A percentile compares a stretch with the other conserved stretches of the same genome.
These are phyloP conservation scores for Graptemys geographica DNA, from an alignment of 2,797 vertebrate species.

Conservation along the genomic window DNA sequence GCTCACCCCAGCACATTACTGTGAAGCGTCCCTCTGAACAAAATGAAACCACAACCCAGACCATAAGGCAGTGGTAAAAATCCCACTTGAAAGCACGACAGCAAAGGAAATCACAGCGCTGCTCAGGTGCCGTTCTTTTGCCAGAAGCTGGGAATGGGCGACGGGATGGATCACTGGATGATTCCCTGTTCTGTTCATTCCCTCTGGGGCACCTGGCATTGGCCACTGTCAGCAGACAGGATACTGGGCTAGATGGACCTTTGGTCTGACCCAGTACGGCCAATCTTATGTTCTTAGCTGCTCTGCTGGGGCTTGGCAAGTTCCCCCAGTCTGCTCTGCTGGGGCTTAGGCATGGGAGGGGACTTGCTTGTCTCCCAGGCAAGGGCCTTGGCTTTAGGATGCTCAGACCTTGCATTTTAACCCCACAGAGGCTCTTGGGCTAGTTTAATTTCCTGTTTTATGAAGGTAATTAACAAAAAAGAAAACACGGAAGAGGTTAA, in stretches of 20 bases:
- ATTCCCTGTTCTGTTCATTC: no score
- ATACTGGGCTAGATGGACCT: no score
- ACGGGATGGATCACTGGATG: no score
- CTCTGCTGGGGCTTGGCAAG: neutral
- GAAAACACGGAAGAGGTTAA: neutral
- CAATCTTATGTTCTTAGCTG: rapidly evolving
- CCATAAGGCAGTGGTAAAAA: neutral
- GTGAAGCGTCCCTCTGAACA: neutral
- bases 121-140: neutral
- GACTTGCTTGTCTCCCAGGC: neutral
- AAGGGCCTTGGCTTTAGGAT: neutral
- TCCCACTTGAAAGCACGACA: rapidly evolving
- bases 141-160: no score
- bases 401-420: neutral
- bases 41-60: neutral
- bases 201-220: no score
- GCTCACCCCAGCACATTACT: neutral
- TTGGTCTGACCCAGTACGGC: no score
- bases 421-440: neutral
- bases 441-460: neutral
- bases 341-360: neutral
- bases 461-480: neutral
- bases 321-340: neutral
- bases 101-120: rapidly evolving
- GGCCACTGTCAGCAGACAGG: no score